Conservation (phyloP, 2,888 invertebrate species). For the Phyto melanocephala region DNA sequence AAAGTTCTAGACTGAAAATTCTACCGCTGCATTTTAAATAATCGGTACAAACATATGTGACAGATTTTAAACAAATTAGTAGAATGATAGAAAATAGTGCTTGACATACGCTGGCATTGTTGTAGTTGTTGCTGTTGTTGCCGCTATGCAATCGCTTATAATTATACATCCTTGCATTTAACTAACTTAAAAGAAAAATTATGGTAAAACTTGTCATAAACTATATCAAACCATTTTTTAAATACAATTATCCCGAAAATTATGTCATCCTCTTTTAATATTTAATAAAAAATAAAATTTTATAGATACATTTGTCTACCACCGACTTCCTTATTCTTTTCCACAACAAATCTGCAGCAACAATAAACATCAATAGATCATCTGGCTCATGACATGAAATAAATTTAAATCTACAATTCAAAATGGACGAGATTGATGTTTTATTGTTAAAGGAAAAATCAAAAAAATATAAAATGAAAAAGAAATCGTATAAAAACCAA, state of each 20-base stretch:
- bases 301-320: not conserved
- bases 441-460: slow-evolving; percentile 28
- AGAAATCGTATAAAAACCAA: not conserved
- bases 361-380: slow-evolving; percentile 7
- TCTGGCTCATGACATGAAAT: slow-evolving; percentile 25
- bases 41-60: too few relatives aligned
- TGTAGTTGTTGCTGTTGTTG: too few relatives aligned
- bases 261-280: not conserved
- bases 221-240: too few relatives aligned
- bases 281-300: not conserved
- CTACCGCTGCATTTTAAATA: too few relatives aligned
- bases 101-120: too few relatives aligned
- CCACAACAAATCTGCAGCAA: not conserved
- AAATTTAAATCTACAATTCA: slow-evolving; percentile 38
- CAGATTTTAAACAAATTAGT: too few relatives aligned
- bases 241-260: not conserved
- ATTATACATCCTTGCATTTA: too few relatives aligned
- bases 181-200: too few relatives aligned
- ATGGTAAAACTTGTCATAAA: too few relatives aligned
- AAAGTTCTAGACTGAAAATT: too few relatives aligned
- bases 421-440: slow-evolving; percentile 19
- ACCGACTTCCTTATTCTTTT: not conserved
- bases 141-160: too few relatives aligned
- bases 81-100: too few relatives aligned
- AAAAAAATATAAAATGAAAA: not conserved